phyloP scores from a whole-genome alignment of 2,797 vertebrate genomes.

The Enteromius argenteus region DNA sequence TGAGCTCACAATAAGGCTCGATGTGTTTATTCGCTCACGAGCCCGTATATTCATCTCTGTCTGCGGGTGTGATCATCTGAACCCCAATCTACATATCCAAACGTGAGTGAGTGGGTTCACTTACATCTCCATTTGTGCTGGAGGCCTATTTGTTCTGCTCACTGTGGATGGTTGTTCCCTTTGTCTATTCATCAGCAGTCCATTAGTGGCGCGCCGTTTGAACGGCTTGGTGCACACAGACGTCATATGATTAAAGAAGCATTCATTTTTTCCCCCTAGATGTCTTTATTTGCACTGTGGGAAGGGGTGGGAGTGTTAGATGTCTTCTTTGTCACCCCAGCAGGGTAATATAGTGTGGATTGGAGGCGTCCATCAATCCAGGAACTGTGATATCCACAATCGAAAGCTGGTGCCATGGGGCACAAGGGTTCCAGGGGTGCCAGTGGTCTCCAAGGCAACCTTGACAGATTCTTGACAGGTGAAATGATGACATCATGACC shows the following conservation, averaged over 20 bases:
- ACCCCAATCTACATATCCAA: slow-evolving; percentile 75
- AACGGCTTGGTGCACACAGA: slow-evolving; percentile 55
- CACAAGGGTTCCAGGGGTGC: slow-evolving; percentile 39
- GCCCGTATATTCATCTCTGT: slow-evolving; percentile 80
- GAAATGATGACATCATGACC: slow-evolving; percentile 52
- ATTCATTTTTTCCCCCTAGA: slow-evolving; percentile 44
- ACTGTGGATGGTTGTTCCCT: slow-evolving; percentile 62
- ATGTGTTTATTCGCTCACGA: slow-evolving; percentile 79
- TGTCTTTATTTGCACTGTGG: slow-evolving; percentile 48
- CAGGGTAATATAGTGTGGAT: slow-evolving; percentile 55
- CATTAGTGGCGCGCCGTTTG: slow-evolving; percentile 68
- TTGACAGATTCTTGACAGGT: slow-evolving; percentile 52
- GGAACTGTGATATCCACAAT: slow-evolving; percentile 54
- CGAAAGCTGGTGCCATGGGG: slow-evolving; percentile 54
- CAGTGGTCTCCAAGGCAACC: slow-evolving; percentile 39
- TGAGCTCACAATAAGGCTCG: slow-evolving; percentile 81
- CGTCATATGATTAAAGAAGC: slow-evolving; percentile 57
- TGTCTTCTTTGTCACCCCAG: slow-evolving; percentile 37
- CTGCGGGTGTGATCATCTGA: slow-evolving; percentile 64
- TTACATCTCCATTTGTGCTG: slow-evolving; percentile 74
- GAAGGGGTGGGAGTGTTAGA: slow-evolving; percentile 26
- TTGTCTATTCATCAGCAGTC: slow-evolving; percentile 75
- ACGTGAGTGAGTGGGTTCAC: slow-evolving; percentile 60
- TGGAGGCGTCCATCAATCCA: slow-evolving; percentile 56
- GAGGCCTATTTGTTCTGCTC: slow-evolving; percentile 77